Evolutionary conservation across 2,888 invertebrate genomes (phyloP).

Genomic region (Acanthococcus lagerstroemiae): DNA sequence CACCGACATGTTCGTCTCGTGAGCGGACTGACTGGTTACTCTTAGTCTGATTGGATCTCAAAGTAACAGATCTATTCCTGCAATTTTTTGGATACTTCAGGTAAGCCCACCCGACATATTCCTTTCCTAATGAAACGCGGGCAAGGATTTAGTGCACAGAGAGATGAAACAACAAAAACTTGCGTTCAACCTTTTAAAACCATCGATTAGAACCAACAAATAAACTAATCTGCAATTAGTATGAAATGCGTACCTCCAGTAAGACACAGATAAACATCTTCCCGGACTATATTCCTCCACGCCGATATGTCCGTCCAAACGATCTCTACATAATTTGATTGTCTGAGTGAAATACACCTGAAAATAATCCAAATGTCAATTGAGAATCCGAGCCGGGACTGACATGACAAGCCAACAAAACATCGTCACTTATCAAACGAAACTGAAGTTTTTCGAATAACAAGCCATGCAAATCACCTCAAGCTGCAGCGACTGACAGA

Average conservation of each 20-base stretch:
- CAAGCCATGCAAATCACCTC: slow-evolving; percentile 51
- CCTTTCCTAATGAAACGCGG: too few relatives aligned
- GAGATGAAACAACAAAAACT: too few relatives aligned
- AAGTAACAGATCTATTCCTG: too few relatives aligned
- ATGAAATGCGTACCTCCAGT: slow-evolving; percentile 77
- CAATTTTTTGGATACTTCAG: too few relatives aligned
- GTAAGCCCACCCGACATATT: too few relatives aligned
- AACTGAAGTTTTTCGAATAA: not conserved
- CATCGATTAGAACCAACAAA: too few relatives aligned
- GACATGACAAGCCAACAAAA: not conserved
- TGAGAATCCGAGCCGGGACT: not conserved
- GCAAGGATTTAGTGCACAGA: too few relatives aligned
- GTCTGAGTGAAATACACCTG: slow-evolving; percentile 75
- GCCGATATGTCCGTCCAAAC: slow-evolving; percentile 76
- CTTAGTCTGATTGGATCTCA: too few relatives aligned
- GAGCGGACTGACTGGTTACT: too few relatives aligned
- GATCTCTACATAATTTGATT: slow-evolving; percentile 71
- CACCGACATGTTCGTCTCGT: too few relatives aligned
- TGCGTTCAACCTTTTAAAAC: too few relatives aligned
- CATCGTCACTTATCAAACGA: not conserved
- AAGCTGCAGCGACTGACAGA: slow-evolving; percentile 89
- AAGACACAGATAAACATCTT: slow-evolving; percentile 79
- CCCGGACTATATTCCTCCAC: slow-evolving; percentile 87
- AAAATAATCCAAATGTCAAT: slow-evolving; percentile 2
- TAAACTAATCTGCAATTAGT: too few relatives aligned